Percentiles rank a stretch among this genome's conserved stretches.
Evolutionary conservation across 2,113 vertebrate genomes (phyloP).

Genomic region (Petromus typicus): DNA sequence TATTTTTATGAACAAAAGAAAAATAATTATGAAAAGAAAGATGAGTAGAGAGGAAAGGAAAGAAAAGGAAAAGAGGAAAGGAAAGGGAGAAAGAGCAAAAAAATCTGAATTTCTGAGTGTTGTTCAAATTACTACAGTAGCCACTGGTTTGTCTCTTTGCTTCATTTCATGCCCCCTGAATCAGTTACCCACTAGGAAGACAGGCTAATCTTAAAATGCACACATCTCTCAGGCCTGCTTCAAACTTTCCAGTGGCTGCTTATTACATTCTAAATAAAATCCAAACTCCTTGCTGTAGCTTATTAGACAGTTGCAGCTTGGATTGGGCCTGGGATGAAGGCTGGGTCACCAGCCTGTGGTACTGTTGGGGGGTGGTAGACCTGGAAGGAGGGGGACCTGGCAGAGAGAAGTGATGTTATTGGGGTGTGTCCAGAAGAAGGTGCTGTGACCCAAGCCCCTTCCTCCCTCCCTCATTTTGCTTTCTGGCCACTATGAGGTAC

Average conservation of each 20-base stretch:
- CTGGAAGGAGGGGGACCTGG: too few relatives aligned
- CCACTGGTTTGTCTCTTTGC: background rate
- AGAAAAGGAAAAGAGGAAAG: too few relatives aligned
- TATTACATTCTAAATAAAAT: background rate
- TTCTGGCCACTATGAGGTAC: background rate
- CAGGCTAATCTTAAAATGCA: background rate
- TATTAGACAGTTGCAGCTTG: background rate
- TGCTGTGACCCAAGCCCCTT: background rate
- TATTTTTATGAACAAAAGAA: slow-evolving; percentile 29
- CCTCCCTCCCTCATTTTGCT: background rate
- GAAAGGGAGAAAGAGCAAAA: background rate
- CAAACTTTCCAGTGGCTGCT: background rate
- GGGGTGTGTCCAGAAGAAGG: background rate
- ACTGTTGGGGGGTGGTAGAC: background rate
- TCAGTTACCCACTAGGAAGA: background rate
- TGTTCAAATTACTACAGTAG: background rate
- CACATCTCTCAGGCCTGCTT: background rate
- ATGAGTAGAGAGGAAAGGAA: background rate
- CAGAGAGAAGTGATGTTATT: background rate
- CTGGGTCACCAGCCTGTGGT: background rate
- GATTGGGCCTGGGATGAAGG: background rate
- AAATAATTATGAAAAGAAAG: background rate
- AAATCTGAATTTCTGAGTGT: background rate
- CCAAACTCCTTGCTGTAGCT: background rate
- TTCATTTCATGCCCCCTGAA: background rate